Evolutionary conservation across 2,113 vertebrate genomes (phyloP).

Genomic region (Dicaeum eximium): DNA sequence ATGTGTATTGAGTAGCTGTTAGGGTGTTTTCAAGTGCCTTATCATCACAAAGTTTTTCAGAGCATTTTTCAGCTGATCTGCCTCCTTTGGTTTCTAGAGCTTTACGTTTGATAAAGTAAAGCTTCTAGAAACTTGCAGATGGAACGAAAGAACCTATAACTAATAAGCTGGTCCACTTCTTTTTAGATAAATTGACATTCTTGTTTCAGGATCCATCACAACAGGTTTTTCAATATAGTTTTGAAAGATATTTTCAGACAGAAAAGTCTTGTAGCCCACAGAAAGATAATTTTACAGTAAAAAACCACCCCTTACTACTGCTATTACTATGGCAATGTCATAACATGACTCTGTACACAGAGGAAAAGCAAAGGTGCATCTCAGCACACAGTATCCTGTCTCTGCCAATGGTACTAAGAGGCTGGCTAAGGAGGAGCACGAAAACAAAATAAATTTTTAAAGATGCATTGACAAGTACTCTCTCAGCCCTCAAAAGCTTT

Average conservation of each 20-base stretch:
- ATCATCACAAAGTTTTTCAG: background rate
- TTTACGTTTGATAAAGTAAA: background rate
- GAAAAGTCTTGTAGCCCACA: background rate
- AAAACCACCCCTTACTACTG: fast-evolving
- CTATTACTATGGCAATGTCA: background rate
- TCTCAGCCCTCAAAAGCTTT: background rate
- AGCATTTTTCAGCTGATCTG: background rate
- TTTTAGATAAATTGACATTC: background rate
- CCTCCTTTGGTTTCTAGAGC: background rate
- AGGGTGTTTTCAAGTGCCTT: background rate
- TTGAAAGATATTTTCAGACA: background rate
- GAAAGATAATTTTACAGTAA: background rate
- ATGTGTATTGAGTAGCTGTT: background rate
- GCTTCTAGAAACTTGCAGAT: background rate
- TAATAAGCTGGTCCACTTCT: background rate
- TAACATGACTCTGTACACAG: background rate
- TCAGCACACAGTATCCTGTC: background rate
- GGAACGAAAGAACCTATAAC: background rate
- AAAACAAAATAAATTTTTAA: background rate
- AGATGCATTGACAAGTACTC: background rate
- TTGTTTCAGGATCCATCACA: background rate
- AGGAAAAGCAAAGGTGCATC: background rate
- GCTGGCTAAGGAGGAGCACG: background rate
- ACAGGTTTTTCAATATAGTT: background rate
- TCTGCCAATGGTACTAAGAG: background rate